Base-by-base conservation (phyloP, 2,888 invertebrate species). In the Entomobrya multifasciata region DNA sequence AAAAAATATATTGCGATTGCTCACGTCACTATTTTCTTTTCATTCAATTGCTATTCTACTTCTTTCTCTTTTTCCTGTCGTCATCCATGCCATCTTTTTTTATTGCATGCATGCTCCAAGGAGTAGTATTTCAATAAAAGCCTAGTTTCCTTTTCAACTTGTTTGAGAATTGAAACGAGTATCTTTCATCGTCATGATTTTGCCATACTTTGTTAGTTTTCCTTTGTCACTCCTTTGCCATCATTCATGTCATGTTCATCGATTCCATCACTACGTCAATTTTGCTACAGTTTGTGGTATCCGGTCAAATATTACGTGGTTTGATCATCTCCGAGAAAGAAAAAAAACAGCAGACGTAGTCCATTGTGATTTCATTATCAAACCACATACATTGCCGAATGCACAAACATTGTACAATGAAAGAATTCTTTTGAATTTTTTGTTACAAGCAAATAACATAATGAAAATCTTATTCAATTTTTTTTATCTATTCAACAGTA, bases 401-500 rank as follows among this genome's bases (percentile, higher is more conserved):
- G n/a, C n/a, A n/a, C n/a, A n/a, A n/a, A n/a, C n/a, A n/a, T n/a
- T n/a, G n/a, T n/a, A n/a, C n/a, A n/a, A n/a, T n/a, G n/a, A n/a
- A n/a, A n/a, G n/a, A n/a, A n/a, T n/a, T n/a, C n/a, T n/a, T n/a
- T n/a, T n/a, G n/a, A n/a, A n/a, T n/a, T n/a, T 55, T 55, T 17
- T 55, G 2, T 55, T 55, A 47, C 13, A 4, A 47, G 11, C 47
- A 47, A 47, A 8, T 3, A 47, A n/a, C 47, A 47, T 47, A 47
- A 1, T 47, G 5, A 22, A 60, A 25, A 60, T 60, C 27, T n/a
- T n/a, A n/a, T n/a, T n/a, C n/a, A n/a, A n/a, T n/a, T 65, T 62
- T 81, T 57, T 27, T 15, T 47, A 15, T 93, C 67, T 81, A 36
- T 41, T 27, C 47, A 13, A 77, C 94, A 98, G 99, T 97, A 92